Percentiles rank a stretch among this genome's conserved stretches.
phyloP scores from a whole-genome alignment of 2,888 invertebrate genomes.

The Xanthorhoe designata region DNA sequence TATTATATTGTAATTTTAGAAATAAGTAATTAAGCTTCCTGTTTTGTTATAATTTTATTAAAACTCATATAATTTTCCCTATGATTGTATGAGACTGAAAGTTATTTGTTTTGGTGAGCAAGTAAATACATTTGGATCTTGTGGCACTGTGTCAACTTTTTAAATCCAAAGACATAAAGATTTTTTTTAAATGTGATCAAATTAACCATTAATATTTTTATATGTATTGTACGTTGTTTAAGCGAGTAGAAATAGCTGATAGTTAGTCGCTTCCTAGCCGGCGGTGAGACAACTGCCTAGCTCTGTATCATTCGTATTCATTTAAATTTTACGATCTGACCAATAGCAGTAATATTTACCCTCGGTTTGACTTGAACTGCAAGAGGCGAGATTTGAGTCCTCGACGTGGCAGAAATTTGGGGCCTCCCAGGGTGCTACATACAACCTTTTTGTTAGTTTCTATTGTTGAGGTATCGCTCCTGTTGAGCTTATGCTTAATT shows the following conservation, averaged over 20 bases:
- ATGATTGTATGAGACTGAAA: background rate
- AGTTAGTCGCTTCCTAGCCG: no score
- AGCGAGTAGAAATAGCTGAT: no score
- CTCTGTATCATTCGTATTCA: conserved; percentile 8
- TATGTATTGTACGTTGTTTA: no score
- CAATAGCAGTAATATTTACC: conserved; percentile 88
- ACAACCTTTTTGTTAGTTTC: conserved; percentile 61
- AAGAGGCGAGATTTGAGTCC: conserved; percentile 96
- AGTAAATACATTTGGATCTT: background rate
- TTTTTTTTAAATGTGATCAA: no score
- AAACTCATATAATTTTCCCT: background rate
- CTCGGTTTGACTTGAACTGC: conserved; percentile 95
- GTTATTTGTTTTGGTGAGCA: background rate
- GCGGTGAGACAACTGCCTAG: no score
- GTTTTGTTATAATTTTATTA: background rate
- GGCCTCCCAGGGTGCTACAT: conserved; percentile 89
- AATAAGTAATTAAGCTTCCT: background rate
- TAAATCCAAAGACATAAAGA: no score
- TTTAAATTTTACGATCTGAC: conserved; percentile 64
- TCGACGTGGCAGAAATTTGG: conserved; percentile 95
- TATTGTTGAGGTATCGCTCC: conserved; percentile 12
- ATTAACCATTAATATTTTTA: no score
- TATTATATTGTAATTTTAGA: background rate
- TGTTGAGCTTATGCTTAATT: background rate
- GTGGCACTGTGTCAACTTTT: no score